Evolutionary conservation across 2,113 vertebrate species (phyloP).

Genomic region (Anthoscopus minutus): DNA sequence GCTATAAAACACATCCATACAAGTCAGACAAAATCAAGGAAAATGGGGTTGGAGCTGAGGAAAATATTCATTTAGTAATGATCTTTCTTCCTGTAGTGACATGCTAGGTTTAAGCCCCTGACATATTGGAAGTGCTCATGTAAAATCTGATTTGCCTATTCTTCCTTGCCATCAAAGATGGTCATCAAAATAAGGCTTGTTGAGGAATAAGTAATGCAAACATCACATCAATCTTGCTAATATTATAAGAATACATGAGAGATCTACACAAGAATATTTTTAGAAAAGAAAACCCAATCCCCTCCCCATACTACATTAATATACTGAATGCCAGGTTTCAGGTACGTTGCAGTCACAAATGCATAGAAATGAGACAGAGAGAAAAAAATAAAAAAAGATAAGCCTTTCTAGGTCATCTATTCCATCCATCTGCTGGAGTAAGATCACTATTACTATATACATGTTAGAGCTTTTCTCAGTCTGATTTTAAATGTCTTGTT

Average conservation of each 20-base stretch:
- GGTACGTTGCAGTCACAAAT: constrained; percentile 23
- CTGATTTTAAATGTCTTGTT: constrained; percentile 40
- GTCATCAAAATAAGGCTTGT: constrained; percentile 37
- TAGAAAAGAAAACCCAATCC: not conserved
- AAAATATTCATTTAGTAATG: constrained; percentile 16
- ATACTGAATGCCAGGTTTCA: not conserved
- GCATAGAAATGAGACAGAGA: not conserved
- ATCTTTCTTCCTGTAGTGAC: not conserved
- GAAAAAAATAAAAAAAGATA: not conserved
- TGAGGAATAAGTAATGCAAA: constrained; percentile 9
- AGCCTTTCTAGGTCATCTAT: constrained; percentile 27
- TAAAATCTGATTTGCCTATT: constrained; percentile 31
- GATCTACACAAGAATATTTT: not conserved
- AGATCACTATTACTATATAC: constrained; percentile 25
- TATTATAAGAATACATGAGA: not conserved
- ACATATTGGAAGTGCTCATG: constrained; percentile 15
- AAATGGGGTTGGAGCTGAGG: not conserved
- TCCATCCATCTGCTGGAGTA: constrained; percentile 49
- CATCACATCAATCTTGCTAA: not conserved
- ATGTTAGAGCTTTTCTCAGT: constrained; percentile 3
- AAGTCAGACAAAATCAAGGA: not conserved
- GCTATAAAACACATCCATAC: not conserved
- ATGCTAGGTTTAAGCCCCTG: not conserved
- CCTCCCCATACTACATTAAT: not conserved
- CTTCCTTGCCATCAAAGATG: constrained; percentile 13